Conservation (phyloP, 2,113 vertebrate genomes). For the Chaetura pelagica region DNA sequence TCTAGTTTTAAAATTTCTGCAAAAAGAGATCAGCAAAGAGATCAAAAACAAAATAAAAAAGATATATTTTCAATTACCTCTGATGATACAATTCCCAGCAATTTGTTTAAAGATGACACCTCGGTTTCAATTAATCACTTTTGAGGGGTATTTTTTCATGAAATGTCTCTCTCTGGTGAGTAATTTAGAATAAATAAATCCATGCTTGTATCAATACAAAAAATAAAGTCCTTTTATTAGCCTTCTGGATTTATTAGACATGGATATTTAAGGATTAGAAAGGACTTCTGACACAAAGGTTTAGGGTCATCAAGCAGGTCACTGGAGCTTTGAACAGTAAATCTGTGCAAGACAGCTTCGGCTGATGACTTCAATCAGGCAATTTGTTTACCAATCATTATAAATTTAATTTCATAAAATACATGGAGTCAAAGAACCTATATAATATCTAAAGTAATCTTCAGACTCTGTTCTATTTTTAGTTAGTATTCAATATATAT, state of each 20-base stretch:
- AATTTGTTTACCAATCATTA: conserved; percentile 56
- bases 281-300: conserved; percentile 80
- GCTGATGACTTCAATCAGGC: conserved; percentile 65
- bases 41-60: conserved; percentile 26
- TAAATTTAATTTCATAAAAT: background rate
- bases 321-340: conserved; percentile 69
- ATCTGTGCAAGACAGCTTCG: conserved; percentile 58
- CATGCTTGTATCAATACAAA: conserved; percentile 78
- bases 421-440: background rate
- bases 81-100: conserved; percentile 41
- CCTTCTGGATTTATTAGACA: conserved; percentile 78
- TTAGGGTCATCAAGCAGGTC: conserved; percentile 84
- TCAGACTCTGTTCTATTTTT: background rate
- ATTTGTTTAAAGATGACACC: conserved; percentile 68
- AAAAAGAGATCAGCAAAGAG: background rate
- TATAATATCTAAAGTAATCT: background rate
- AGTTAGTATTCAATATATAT: background rate
- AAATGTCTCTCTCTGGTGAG: conserved; percentile 77
- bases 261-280: conserved; percentile 79
- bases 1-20: background rate
- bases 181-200: conserved; percentile 85
- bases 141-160: conserved; percentile 72
- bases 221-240: conserved; percentile 75
- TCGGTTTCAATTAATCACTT: conserved; percentile 74
- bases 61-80: conserved; percentile 59